Evolutionary conservation across 1,140 invertebrate species (phyloP).

Genomic region (Heterodera schachtii): DNA sequence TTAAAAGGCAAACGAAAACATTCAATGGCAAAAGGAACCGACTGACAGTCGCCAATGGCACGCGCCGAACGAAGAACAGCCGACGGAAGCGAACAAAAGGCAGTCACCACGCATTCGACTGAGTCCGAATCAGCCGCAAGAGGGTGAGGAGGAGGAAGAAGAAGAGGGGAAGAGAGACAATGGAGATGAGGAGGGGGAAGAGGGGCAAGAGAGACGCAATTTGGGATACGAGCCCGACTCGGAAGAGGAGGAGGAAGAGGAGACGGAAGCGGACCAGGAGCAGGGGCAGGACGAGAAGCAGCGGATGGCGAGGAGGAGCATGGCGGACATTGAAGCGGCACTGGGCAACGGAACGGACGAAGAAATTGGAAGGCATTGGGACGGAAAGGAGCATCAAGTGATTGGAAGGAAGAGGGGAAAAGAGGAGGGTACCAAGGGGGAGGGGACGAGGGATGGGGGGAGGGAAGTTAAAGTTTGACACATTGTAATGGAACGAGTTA

Average conservation of each 20-base stretch:
- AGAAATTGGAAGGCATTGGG: too few relatives aligned
- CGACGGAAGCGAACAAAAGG: background rate
- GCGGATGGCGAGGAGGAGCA: background rate
- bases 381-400: too few relatives aligned
- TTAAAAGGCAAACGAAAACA: background rate
- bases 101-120: conserved; percentile 28
- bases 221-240: conserved; percentile 27
- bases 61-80: background rate
- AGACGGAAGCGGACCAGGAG: background rate
- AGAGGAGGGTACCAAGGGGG: background rate
- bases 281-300: background rate
- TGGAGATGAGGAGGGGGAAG: conserved; percentile 2
- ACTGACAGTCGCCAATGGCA: background rate
- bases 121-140: conserved; percentile 28
- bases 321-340: background rate
- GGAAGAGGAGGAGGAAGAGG: conserved; percentile 15
- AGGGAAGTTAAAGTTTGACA: background rate
- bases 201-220: conserved; percentile 20
- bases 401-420: background rate
- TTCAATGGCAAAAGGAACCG: background rate
- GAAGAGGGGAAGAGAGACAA: background rate
- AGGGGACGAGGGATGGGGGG: background rate
- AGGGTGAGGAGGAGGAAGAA: conserved; percentile 8
- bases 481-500: background rate
- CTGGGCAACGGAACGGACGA: too few relatives aligned